Base-by-base conservation (phyloP, 2,113 vertebrate species). In the Saimiri boliviensis region DNA sequence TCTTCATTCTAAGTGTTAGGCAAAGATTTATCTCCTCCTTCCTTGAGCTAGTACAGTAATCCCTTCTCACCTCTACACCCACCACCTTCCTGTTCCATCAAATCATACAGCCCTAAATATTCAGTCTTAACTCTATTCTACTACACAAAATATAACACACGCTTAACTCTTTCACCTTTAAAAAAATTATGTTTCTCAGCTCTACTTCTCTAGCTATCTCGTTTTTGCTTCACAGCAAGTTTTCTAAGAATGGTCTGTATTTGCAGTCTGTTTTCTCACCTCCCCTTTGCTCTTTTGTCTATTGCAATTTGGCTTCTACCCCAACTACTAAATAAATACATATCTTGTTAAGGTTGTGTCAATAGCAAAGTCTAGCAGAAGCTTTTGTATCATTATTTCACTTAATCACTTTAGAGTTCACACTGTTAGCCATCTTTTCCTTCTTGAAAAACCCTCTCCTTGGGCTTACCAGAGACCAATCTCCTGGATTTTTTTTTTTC, bases 341-440 rank as follows among this genome's bases (percentile, higher is more conserved):
- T 35, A 7, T 77, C 58, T 81, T 88, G 8, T 49, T 88, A 81
- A 88, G n/a, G 6, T 89, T 25, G 66, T 90, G 49, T 45, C 73
- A 95, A 79, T 23, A 94, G 79, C 77, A 87, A 87, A 91, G 32
- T 60, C 49, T n/a, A 88, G n/a, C 88, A 81, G 40, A 88, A 93
- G 40, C 14, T 54, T 92, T 63, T 88, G 77, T 76, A 85, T 68
- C 47, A 93, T 80, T 85, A 85, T 71, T 42, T 88, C 73, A 93
- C 35, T 82, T 81, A 68, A 71, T 56, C 47, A 88, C 49, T 74
- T 93, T 30, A 73, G 79, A 23, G 74, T 93, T 93, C 86, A 89
- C 3, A 71, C 35, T 66, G 11, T 60, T 45, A 89, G 54, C 63
- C 70, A 89, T 54, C 81, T 89, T 77, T 88, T 84, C 14, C 76